Base-by-base conservation (phyloP, 2,888 invertebrate genomes). In the Didymodactylos carnosus region DNA sequence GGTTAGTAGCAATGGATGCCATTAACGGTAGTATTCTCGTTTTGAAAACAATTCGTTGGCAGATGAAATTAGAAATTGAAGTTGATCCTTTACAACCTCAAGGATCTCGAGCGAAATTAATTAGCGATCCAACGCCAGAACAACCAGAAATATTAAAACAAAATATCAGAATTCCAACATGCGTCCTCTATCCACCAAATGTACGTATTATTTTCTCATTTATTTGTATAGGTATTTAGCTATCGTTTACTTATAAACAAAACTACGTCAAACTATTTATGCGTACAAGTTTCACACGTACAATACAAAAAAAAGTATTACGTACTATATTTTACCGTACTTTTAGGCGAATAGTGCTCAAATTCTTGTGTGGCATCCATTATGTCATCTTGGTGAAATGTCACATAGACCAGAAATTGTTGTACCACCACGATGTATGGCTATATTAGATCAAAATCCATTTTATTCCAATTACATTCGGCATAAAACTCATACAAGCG, bases 1-100 rank as follows among this genome's bases (percentile, higher is more conserved):
- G 81, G 81, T 78, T 83, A 35, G 82, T 82, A 8, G 80, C 80
- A n/a, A 82, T 81, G 79, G 80, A 82, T 77, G 79, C 82, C 78
- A 78, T 78, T 2, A 77, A 77, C 6, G 78, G 80, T 73, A 79
- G 79, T 75, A 80, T 81, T 72, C 81, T 81, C 75, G 80, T 83
- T 51, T 77, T 82, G 40, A 80, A 81, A 76, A 80, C 80, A 10
- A 78, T 81, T 35, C 76, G 76, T 25, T 82, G 82, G 82, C 79
- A 78, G 72, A 81, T 81, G 81, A 78, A 80, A 71, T 76, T 83
- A 19, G 81, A 80, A 73, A 81, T 83, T 39, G 78, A 78, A 10
- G 80, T 83, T 4, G 79, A 83, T 75, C 82, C 82, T 0, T 76
- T 74, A 35, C 78, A 78, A 40, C 78, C 79, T 19, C 78, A 81